These are phyloP conservation scores for Rhinogobio ventralis DNA, from an alignment of 2,797 vertebrate species.

Conservation along the genomic window DNA sequence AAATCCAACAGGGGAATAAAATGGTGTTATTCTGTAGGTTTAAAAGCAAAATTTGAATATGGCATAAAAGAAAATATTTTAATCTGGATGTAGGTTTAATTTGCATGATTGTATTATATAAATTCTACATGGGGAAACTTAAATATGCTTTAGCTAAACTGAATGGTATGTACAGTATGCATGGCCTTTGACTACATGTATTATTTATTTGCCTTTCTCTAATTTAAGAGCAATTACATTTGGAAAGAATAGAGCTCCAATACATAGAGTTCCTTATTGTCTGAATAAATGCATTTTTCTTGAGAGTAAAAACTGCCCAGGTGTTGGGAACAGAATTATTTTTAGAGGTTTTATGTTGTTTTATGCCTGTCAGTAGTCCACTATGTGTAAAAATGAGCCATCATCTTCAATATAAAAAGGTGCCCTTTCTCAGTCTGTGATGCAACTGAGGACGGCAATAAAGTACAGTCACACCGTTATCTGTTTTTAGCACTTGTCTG, in stretches of 20 bases:
- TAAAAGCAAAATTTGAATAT: background rate
- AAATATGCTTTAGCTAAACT: conserved; percentile 18
- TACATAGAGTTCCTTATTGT: background rate
- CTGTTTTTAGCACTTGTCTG: conserved; percentile 32
- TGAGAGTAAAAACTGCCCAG: background rate
- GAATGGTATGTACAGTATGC: background rate
- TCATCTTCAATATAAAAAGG: conserved; percentile 12
- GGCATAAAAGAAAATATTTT: background rate
- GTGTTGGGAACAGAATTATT: conserved; percentile 33
- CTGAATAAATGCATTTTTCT: background rate
- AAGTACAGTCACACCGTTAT: conserved; percentile 28
- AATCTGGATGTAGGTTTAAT: background rate
- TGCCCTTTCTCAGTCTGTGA: background rate
- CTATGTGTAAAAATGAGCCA: conserved; percentile 19
- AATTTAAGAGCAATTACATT: background rate
- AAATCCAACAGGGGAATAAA: background rate
- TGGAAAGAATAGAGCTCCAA: background rate
- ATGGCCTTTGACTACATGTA: background rate
- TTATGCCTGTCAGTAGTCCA: conserved; percentile 13
- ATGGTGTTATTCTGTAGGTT: background rate
- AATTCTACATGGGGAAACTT: background rate
- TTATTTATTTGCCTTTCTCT: background rate
- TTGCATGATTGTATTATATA: background rate
- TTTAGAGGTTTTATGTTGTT: conserved; percentile 13
- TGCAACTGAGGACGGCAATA: conserved; percentile 18